Evolutionary conservation across 2,888 invertebrate species (phyloP).

Genomic region (Alviniconcha strummeri): DNA sequence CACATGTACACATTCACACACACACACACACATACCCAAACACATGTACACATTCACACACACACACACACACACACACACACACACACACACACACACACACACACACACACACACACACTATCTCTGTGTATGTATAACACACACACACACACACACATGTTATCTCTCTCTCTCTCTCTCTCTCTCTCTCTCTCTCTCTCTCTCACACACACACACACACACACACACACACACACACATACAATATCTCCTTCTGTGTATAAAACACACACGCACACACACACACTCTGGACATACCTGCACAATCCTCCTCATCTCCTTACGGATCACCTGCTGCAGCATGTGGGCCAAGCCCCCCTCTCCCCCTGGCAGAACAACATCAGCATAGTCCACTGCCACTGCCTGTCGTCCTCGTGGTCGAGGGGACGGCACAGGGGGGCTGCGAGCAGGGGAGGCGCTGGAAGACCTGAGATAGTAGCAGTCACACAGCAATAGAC

Average conservation of each 20-base stretch:
- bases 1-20: neutral
- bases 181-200: neutral
- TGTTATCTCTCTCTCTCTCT: neutral
- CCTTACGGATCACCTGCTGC: slow-evolving; percentile 62
- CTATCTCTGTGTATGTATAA: no score
- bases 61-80: slow-evolving; percentile 8
- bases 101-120: no score
- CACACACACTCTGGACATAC: slow-evolving; percentile 41
- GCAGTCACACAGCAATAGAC: neutral
- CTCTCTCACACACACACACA: slow-evolving; percentile 21
- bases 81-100: no score
- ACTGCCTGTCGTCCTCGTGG: neutral
- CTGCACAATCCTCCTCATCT: slow-evolving; percentile 67
- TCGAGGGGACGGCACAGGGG: neutral
- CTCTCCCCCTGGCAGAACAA: neutral
- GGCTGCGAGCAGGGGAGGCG: slow-evolving; percentile 18
- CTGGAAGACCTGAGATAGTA: slow-evolving; percentile 15
- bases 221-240: slow-evolving; percentile 22
- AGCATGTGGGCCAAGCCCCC: slow-evolving; percentile 57
- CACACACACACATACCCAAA: neutral
- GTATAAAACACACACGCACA: slow-evolving; percentile 1
- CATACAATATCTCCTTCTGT: no score
- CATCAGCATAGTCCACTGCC: neutral
- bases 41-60: slow-evolving; percentile 23
- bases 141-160: neutral